These are phyloP conservation scores for Cyrtonyx montezumae DNA, from an alignment of 2,113 vertebrate genomes.

Conservation along the genomic window DNA sequence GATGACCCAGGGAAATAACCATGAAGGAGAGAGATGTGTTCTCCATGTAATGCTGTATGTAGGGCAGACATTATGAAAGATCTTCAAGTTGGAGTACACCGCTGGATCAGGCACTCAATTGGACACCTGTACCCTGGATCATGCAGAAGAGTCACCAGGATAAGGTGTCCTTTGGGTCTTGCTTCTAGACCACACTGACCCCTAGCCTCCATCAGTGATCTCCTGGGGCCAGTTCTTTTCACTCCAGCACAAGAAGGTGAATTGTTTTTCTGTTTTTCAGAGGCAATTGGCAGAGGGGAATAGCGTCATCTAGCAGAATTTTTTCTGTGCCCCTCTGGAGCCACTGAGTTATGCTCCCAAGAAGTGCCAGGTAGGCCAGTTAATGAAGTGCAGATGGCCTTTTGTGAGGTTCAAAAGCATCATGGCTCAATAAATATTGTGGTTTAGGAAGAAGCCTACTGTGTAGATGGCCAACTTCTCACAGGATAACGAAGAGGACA, in stretches of 20 bases:
- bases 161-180: background rate
- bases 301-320: background rate
- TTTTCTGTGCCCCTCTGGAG: background rate
- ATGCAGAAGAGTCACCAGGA: background rate
- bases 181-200: background rate
- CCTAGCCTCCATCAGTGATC: background rate
- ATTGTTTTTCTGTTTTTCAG: background rate
- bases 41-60: background rate
- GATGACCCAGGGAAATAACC: background rate
- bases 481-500: background rate
- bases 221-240: background rate
- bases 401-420: background rate
- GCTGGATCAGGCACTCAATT: background rate
- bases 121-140: background rate
- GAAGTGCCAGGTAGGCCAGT: background rate
- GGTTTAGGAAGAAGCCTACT: background rate
- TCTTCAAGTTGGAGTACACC: background rate
- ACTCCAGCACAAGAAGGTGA: background rate
- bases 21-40: background rate
- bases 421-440: background rate
- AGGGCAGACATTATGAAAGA: background rate
- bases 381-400: background rate
- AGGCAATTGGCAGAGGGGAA: rapidly evolving
- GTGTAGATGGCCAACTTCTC: background rate
- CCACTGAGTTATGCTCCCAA: background rate